Conservation (phyloP, 2,888 invertebrate genomes). For the Epirrita christyi region DNA sequence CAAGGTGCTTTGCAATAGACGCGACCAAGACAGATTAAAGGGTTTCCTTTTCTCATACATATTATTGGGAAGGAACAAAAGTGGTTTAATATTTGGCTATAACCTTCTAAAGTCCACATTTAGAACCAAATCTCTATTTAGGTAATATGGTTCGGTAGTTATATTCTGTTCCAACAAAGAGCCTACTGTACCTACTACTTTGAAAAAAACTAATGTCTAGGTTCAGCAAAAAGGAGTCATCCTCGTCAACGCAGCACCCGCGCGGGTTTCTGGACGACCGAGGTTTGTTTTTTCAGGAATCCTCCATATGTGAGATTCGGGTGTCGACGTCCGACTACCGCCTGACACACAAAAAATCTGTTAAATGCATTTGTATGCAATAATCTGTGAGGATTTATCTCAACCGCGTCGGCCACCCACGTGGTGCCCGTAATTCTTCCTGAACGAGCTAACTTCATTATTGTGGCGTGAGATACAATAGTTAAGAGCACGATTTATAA, state of each 20-base stretch:
- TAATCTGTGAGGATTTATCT: conserved; percentile 78
- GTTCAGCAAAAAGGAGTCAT: neutral
- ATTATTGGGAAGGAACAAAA: neutral
- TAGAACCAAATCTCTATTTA: too few relatives aligned
- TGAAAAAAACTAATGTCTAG: too few relatives aligned
- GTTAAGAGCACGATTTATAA: conserved; percentile 85
- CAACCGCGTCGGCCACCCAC: conserved; percentile 78
- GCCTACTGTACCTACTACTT: neutral
- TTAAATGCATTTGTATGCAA: conserved; percentile 72
- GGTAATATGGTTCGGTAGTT: neutral
- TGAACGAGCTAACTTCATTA: conserved; percentile 84
- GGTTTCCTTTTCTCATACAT: neutral
- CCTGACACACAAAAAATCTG: conserved; percentile 72
- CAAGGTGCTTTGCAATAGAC: neutral
- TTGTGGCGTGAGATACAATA: conserved; percentile 84
- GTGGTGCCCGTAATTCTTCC: conserved; percentile 81
- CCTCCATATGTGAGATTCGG: conserved; percentile 54
- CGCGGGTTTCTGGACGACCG: conserved; percentile 29
- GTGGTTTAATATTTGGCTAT: neutral
- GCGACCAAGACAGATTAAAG: neutral
- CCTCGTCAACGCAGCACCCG: neutral
- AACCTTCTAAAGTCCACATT: neutral
- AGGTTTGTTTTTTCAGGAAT: conserved; percentile 76
- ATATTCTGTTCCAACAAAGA: neutral
- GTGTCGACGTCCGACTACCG: conserved; percentile 65